These are phyloP conservation scores for Coenonympha glycerion DNA, from an alignment of 2,888 invertebrate species.

Conservation along the genomic window DNA sequence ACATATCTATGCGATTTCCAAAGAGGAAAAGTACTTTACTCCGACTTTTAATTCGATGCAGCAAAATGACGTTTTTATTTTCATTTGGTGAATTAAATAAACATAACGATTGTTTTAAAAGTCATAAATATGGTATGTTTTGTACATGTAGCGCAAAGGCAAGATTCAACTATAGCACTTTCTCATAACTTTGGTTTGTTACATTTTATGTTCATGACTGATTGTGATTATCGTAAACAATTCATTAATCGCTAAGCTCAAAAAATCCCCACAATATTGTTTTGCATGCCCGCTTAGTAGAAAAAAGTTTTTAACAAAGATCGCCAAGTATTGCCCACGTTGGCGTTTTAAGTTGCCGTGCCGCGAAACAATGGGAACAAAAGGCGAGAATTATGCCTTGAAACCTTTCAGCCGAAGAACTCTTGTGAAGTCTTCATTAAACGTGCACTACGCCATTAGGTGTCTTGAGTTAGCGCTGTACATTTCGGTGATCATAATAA, in stretches of 20 bases:
- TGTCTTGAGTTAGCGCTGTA: slow-evolving; percentile 29
- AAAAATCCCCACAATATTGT: slow-evolving; percentile 4
- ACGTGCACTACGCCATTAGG: slow-evolving; percentile 45
- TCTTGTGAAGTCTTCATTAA: slow-evolving; percentile 50
- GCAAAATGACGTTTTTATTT: no score
- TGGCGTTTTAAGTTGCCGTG: slow-evolving; percentile 24
- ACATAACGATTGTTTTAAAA: no score
- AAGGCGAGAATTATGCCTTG: slow-evolving; percentile 49
- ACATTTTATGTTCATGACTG: neutral
- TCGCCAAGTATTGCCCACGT: slow-evolving; percentile 22
- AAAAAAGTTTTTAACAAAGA: slow-evolving; percentile 15
- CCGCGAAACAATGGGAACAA: slow-evolving; percentile 50
- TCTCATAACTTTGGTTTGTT: neutral
- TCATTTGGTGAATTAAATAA: no score
- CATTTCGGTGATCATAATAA: slow-evolving; percentile 6
- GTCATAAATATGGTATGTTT: no score
- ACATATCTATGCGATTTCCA: no score
- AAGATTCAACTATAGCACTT: no score
- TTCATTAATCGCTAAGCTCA: neutral
- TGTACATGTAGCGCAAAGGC: no score
- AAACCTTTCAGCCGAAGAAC: slow-evolving; percentile 43
- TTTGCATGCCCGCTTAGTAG: slow-evolving; percentile 8
- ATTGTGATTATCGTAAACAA: neutral
- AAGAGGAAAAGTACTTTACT: no score
- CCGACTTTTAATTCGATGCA: no score